These are phyloP conservation scores for Anser cygnoides DNA, from an alignment of 2,113 vertebrate genomes.

Conservation along the genomic window DNA sequence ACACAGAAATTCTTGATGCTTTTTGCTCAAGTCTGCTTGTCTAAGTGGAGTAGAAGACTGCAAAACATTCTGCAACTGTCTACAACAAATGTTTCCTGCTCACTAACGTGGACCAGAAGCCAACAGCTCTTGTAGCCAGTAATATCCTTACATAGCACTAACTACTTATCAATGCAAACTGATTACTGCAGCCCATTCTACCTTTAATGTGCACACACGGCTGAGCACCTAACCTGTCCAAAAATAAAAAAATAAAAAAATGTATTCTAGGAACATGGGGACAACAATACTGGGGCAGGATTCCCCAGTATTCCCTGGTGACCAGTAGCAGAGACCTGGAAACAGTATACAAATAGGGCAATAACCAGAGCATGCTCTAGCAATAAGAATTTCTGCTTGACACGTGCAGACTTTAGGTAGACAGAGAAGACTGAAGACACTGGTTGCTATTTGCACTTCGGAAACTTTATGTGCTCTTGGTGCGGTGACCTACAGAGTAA, in stretches of 20 bases:
- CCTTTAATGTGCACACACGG: neutral
- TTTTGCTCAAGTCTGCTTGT: neutral
- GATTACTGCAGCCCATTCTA: neutral
- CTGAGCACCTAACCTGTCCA: neutral
- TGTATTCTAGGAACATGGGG: neutral
- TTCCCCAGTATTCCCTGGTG: neutral
- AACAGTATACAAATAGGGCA: neutral
- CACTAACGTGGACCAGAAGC: neutral
- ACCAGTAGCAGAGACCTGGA: neutral
- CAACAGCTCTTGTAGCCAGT: neutral
- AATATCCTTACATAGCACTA: neutral
- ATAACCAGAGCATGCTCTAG: neutral
- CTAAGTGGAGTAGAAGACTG: neutral
- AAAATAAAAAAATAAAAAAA: neutral
- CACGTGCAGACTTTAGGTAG: neutral
- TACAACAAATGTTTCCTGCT: neutral
- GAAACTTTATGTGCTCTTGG: neutral
- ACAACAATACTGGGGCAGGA: neutral
- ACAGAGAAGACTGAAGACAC: neutral
- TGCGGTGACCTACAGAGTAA: constrained; percentile 48
- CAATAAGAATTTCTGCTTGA: neutral
- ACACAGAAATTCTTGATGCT: neutral
- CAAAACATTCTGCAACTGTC: neutral
- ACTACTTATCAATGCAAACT: neutral
- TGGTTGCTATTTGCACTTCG: neutral